Evolutionary conservation across 2,888 invertebrate genomes (phyloP).

Genomic region (Neoscelio sp.): DNA sequence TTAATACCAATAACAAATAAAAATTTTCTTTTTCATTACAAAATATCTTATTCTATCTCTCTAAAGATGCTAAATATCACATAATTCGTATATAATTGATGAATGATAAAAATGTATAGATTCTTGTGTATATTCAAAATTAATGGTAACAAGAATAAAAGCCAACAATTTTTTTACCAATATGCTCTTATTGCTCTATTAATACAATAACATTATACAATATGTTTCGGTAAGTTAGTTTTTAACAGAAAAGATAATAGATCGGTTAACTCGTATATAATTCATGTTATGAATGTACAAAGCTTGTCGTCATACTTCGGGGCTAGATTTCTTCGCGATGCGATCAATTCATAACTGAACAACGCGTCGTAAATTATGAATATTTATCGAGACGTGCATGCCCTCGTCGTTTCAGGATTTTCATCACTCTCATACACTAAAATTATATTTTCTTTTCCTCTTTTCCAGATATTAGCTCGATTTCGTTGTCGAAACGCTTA

Average conservation of each 20-base stretch:
- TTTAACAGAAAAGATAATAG: constrained; percentile 75
- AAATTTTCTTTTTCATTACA: no score
- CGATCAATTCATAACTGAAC: constrained; percentile 22
- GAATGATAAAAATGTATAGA: no score
- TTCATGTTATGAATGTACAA: constrained; percentile 79
- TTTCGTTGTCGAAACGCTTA: constrained; percentile 70
- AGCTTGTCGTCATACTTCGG: constrained; percentile 72
- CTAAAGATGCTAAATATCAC: no score
- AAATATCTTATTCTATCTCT: no score
- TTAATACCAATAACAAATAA: no score
- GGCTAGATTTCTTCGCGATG: constrained; percentile 67
- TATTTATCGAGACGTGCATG: no score
- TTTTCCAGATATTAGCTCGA: constrained; percentile 65
- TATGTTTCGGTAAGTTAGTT: constrained; percentile 80
- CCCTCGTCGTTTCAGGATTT: no score
- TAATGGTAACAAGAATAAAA: constrained; percentile 24
- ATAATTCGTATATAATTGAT: no score
- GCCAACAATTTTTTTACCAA: constrained; percentile 40
- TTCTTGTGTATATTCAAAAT: neutral
- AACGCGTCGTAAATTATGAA: no score
- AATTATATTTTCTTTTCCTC: constrained; percentile 30
- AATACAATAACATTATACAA: constrained; percentile 79
- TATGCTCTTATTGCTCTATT: constrained; percentile 68
- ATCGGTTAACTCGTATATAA: constrained; percentile 71
- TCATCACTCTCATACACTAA: constrained; percentile 8